These are phyloP conservation scores for Florisuga fusca DNA, from an alignment of 2,797 vertebrate genomes.

Conservation along the genomic window DNA sequence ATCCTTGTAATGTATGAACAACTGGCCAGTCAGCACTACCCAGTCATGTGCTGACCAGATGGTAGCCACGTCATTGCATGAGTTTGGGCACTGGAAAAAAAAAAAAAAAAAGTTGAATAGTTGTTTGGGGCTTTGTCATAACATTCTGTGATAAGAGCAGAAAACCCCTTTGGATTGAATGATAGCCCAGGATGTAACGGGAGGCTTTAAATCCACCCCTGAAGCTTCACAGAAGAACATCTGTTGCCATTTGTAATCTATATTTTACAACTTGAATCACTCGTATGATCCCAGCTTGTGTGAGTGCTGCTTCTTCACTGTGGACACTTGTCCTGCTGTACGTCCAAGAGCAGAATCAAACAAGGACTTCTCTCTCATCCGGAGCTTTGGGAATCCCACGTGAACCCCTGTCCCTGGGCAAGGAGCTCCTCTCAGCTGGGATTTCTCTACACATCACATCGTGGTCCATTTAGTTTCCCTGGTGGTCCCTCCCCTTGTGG, in stretches of 20 bases:
- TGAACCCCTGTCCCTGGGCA: background rate
- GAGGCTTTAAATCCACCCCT: background rate
- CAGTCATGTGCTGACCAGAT: background rate
- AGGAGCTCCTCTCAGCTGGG: background rate
- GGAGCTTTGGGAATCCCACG: background rate
- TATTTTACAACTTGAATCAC: background rate
- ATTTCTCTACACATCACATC: background rate
- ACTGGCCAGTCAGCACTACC: background rate
- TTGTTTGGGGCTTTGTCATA: background rate
- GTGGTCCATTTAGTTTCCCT: background rate
- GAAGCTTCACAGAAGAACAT: background rate
- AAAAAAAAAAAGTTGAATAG: too few species aligned
- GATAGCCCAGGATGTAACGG: background rate
- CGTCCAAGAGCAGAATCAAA: background rate
- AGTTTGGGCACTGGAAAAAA: background rate
- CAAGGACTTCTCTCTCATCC: background rate
- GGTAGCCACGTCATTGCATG: background rate
- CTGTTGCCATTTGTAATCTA: background rate
- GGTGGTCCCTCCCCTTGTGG: background rate
- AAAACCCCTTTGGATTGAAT: background rate
- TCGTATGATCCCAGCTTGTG: background rate
- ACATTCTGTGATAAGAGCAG: background rate
- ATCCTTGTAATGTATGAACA: background rate
- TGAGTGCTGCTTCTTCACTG: background rate
- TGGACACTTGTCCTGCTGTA: accelerated